Conservation (phyloP, 2,797 vertebrate species). For the Aviceda cuculoides region DNA sequence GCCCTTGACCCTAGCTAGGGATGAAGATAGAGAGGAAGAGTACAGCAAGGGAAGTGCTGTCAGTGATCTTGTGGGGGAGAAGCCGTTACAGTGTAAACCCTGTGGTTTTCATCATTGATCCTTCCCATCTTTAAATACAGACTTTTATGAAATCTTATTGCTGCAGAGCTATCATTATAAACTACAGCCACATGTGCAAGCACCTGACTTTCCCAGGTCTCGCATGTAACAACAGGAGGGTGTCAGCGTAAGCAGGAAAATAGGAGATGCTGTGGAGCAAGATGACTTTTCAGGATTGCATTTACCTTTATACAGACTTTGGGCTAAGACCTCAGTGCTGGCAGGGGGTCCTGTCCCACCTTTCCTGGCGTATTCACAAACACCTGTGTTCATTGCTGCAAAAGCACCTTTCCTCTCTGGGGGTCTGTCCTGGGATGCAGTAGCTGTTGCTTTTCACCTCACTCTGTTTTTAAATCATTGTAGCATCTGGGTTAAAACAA, state of each 20-base stretch:
- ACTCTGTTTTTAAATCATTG: neutral
- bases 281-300: neutral
- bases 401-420: neutral
- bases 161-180: neutral
- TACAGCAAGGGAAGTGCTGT: neutral
- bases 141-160: neutral
- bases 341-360: neutral
- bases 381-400: neutral
- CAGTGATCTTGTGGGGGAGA: neutral
- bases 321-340: neutral
- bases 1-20: rapidly evolving
- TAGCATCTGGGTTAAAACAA: neutral
- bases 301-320: neutral
- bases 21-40: neutral
- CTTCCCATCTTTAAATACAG: neutral
- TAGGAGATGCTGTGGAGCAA: neutral
- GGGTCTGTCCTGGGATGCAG: neutral
- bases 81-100: neutral
- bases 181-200: rapidly evolving
- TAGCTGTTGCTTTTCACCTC: neutral
- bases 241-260: neutral
- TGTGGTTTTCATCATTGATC: neutral
- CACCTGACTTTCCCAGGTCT: neutral
- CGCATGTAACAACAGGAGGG: neutral
- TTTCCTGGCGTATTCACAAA: neutral